A percentile compares a stretch with the other conserved stretches of the same genome.
These are phyloP conservation scores for Coelogynopora nodosa DNA, from an alignment of 2,888 invertebrate species.

Conservation along the genomic window DNA sequence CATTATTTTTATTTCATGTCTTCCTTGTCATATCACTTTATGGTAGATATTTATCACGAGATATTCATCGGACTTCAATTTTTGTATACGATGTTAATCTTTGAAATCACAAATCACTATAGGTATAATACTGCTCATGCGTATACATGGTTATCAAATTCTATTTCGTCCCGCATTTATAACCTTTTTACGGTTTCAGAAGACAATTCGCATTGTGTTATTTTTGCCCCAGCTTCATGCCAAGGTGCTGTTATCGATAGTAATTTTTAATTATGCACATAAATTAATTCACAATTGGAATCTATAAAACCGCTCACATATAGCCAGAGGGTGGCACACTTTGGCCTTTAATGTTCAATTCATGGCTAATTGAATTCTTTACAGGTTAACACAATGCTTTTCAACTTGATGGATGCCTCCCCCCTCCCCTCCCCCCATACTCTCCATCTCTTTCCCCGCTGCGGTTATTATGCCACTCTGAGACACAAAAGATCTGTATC, in stretches of 20 bases:
- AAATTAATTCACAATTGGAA: not conserved
- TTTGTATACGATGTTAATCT: too few relatives aligned
- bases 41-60: not conserved
- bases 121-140: too few relatives aligned
- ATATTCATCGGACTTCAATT: too few relatives aligned
- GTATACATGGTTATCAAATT: too few relatives aligned
- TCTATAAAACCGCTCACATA: not conserved
- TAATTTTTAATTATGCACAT: not conserved
- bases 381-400: not conserved
- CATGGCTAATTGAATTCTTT: not conserved
- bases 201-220: not conserved
- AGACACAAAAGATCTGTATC: not conserved
- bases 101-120: too few relatives aligned
- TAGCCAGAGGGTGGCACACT: not conserved
- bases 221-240: not conserved
- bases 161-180: too few relatives aligned
- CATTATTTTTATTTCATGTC: not conserved
- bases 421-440: not conserved
- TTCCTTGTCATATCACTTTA: not conserved
- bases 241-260: not conserved
- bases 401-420: not conserved
- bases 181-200: too few relatives aligned
- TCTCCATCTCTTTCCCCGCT: not conserved
- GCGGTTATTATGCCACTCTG: not conserved
- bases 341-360: not conserved